Conservation (phyloP, 2,888 invertebrate genomes). For the Cylloceria caligata region DNA sequence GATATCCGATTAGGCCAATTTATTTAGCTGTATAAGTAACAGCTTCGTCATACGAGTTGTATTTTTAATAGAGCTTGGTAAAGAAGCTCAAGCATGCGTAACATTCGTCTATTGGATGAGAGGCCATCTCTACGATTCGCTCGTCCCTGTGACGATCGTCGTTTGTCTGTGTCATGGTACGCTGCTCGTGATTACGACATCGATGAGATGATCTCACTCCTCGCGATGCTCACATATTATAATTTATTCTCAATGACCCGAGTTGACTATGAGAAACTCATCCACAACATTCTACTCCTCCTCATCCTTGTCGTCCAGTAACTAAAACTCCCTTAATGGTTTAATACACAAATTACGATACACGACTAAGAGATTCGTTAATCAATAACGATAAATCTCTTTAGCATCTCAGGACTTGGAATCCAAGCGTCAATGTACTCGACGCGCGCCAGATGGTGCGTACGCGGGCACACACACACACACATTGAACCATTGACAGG, state of each 20-base stretch:
- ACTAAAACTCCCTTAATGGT: neutral
- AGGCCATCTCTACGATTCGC: conserved; percentile 20
- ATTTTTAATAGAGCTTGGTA: conserved; percentile 17
- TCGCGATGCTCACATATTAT: conserved; percentile 56
- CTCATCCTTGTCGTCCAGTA: neutral
- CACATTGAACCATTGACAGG: neutral
- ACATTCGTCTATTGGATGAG: conserved; percentile 40
- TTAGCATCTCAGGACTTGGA: neutral
- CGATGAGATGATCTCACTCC: conserved; percentile 73
- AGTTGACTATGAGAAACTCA: conserved; percentile 36
- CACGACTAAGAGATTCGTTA: neutral
- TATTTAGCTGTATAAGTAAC: conserved; percentile 38
- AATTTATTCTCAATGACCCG: conserved; percentile 53
- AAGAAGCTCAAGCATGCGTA: conserved; percentile 38
- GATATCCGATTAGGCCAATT: conserved; percentile 66
- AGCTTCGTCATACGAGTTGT: conserved; percentile 1
- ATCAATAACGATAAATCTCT: neutral
- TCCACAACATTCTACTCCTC: conserved; percentile 34
- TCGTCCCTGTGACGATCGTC: conserved; percentile 14
- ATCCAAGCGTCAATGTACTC: neutral
- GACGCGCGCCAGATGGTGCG: too few species aligned
- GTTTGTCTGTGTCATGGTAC: conserved; percentile 73
- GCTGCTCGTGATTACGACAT: conserved; percentile 75
- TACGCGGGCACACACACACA: too few species aligned
- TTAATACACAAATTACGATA: neutral